Base-by-base conservation (phyloP, 2,113 vertebrate species). In the Raja brachyura region DNA sequence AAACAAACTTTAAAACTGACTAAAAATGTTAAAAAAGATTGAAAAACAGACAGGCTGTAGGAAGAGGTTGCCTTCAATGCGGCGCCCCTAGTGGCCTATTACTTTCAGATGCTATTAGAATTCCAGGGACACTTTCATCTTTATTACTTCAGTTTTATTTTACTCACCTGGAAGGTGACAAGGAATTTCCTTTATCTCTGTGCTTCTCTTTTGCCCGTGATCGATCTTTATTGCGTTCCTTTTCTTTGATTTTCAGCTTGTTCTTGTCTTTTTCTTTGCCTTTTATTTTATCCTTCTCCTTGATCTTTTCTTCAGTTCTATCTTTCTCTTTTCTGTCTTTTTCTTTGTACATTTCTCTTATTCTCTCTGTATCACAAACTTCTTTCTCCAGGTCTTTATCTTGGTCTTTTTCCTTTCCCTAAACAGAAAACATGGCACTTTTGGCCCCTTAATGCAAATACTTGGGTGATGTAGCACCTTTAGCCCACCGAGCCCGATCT, bases 361-460 rank as follows among this genome's bases (percentile, higher is more conserved):
- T 94, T 90, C 96, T 96, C 25, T 94, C 94, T 6, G 93, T 39
- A 74, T 92, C 90, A 25, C 18, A 31, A 54, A 93, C 0, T 93
- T 86, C 48, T 94, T 94, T 93, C 96, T 95, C 93, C 96, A 95
- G 1, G 93, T 96, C 96, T 56, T 96, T 95, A 93, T 96, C 95
- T 3, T 95, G 94, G 59, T 96, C 96, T 93, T 96, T 96, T 93
- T 97, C 95, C 95, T 96, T 96, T 94, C 97, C 97, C 97, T 97
- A 11, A 0, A 93, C 77, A 1, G 31, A 63, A 90, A 79, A 11
- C 63, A 56, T 9, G 68, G 14, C 20, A 90, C 0, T 86, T 63
- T 63, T 18, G 14, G 4, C 1, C 5, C 39, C 3, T 39, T 68
- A 68, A 48, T 73, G 39, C 31, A 73, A 92, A 13, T 73, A 90